These are phyloP conservation scores for Isaurus tuberculatus DNA, from an alignment of 92 coral and sea anemone genomes.

Conservation along the genomic window DNA sequence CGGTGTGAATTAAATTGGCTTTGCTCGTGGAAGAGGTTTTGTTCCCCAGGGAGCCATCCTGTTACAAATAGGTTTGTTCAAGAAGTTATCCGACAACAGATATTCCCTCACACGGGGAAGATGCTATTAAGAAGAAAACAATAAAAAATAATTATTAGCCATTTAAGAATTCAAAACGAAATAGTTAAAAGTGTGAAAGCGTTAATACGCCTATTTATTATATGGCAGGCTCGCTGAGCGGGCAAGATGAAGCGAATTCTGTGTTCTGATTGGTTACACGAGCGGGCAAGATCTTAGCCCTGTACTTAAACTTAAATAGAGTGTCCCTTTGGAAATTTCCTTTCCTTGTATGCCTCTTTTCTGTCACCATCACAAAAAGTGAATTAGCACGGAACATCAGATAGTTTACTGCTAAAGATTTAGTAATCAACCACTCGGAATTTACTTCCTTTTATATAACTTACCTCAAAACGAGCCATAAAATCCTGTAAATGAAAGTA, in stretches of 20 bases:
- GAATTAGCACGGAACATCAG: background rate
- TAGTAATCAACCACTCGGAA: background rate
- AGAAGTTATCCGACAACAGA: conserved; percentile 60
- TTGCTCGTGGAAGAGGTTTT: conserved; percentile 64
- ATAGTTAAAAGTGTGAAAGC: too few relatives aligned
- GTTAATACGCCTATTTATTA: too few relatives aligned
- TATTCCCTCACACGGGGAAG: conserved; percentile 71
- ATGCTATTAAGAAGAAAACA: conserved; percentile 47
- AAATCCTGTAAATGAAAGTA: conserved; percentile 45
- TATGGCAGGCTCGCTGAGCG: too few relatives aligned
- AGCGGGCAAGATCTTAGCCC: too few relatives aligned
- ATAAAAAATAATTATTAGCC: too few relatives aligned
- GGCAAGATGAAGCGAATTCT: too few relatives aligned
- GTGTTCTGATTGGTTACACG: too few relatives aligned
- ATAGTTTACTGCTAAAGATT: background rate
- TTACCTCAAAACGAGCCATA: conserved; percentile 68
- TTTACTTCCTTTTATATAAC: background rate
- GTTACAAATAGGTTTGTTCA: conserved; percentile 74
- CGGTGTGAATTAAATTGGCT: background rate
- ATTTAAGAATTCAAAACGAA: too few relatives aligned
- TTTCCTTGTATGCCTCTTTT: background rate
- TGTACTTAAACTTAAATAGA: too few relatives aligned
- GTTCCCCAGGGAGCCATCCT: conserved; percentile 83
- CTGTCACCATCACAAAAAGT: background rate
- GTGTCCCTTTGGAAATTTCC: too few relatives aligned